Base-by-base conservation (phyloP, 2,113 vertebrate genomes). In the Ellobius talpinus region DNA sequence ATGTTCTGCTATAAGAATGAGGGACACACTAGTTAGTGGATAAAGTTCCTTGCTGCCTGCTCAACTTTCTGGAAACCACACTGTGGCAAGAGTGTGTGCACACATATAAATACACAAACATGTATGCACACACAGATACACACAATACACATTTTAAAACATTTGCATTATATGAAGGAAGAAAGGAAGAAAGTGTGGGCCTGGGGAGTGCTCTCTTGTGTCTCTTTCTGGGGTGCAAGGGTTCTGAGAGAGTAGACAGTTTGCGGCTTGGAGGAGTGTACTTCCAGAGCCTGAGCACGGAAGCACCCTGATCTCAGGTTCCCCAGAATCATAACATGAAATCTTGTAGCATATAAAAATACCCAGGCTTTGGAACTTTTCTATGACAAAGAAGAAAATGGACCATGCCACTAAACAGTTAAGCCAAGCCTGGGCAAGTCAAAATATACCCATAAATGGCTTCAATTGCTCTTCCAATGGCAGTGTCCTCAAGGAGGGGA, bases 351-450 rank as follows among this genome's bases (percentile, higher is more conserved):
- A 63, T 61, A 14, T 72, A 50, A n/a, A 52, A 31, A 47, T 50
- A 78, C 47, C 13, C 17, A 14, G 14, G 11, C 68, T 47, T 33
- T 86, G 87, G 31, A 19, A 23, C 16, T 58, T 58, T 31, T n/a
- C 5, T 47, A n/a, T n/a, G 24, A 10, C 47, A n/a, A n/a, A 42
- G 36, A 31, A 21, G n/a, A 89, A 88, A 93, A 82, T 1, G 0
- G 13, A 73, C 31, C 4, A 17, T 47, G 16, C 7, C 1, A 7
- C 47, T 5, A 17, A 73, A 86, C 66, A 93, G 66, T 58, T 52
- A n/a, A 50, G 2, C 63, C 29, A 2, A 14, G 58, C 3, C 52
- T 39, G 2, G 7, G 26, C 13, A 11, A 0, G 0, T 55, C 12
- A 9, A 24, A 5, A 21, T 21, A 23, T 29, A 3, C 6, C 33